Conservation (phyloP, 2,113 vertebrate species). For the Zosterops lateralis region DNA sequence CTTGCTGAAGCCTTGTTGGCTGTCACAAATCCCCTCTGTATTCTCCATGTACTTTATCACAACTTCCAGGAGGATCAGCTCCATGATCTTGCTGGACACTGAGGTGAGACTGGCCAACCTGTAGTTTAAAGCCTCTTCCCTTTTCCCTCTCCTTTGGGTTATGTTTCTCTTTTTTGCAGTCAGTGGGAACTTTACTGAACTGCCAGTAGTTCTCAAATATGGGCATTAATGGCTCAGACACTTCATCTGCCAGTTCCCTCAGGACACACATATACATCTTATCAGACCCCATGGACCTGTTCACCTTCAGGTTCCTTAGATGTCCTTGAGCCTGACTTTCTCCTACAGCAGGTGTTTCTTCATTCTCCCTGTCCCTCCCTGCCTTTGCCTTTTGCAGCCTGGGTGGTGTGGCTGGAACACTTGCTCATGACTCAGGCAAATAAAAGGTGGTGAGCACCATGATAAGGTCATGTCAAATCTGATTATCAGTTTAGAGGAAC, state of each 20-base stretch:
- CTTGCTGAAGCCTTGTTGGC: background rate
- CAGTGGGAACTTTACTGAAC: background rate
- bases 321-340: background rate
- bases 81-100: background rate
- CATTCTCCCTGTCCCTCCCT: background rate
- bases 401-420: background rate
- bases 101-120: background rate
- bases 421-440: background rate
- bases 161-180: background rate
- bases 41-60: background rate
- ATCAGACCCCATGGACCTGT: too few relatives aligned
- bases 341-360: background rate
- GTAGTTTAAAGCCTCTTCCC: background rate
- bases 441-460: background rate
- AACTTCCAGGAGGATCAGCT: background rate
- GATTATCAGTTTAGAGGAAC: background rate
- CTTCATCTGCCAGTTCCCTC: background rate
- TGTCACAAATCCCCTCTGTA: background rate
- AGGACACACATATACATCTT: background rate
- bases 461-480: background rate
- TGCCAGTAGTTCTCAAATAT: background rate
- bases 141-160: rapidly evolving
- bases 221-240: too few relatives aligned
- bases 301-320: too few relatives aligned
- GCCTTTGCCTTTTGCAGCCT: background rate